Evolutionary conservation across 2,113 vertebrate species (phyloP), one percentile per base, ranked within the genome.

Genomic region (Vicugna pacos): DNA sequence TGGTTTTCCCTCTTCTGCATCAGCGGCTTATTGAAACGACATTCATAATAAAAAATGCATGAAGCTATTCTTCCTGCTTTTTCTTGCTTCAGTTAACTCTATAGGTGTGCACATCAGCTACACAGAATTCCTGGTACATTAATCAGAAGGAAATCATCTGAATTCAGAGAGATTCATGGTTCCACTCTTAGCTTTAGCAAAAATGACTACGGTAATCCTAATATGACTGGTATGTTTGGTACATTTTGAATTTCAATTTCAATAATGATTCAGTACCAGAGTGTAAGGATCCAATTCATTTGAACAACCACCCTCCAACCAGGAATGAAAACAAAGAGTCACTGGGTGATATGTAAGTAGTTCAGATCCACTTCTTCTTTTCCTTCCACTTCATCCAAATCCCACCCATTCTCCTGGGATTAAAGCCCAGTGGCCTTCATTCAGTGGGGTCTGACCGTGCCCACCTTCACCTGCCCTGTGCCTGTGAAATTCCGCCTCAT

Each of bases 21-120:
- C 92, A 97, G 88, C 26, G 92, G 14, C 58, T 97, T 93, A 69
- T 38, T 94, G 95, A 94, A 98, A 97, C 91, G 24, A 96, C 98
- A 95, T 91, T 86, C 10, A 69, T 91, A 94, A 97, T 94, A 92
- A 97, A 98, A 97, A 97, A 92, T 94, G 76, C 76, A 97, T 97
- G 97, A 88, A 8, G 5, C 85, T 97, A 5, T 95, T 98, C 62
- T 76, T 56, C 38, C 97, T 95, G 93, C 56, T 95, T 87, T 87
- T 67, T 62, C 94, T 93, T 69, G 0, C 86, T 97, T 98, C 92
- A 96, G 3, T 96, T 86, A 98, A 97, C 62, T 83, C 85, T 67
- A 28, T 9, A 96, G 96, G 81, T 98, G 69, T 97, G 85, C 60
- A 30, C 69, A 58, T 81, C 48, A 87, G 46, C 88, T 85, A 60